Evolutionary conservation across 2,888 invertebrate species (phyloP), one percentile per base, ranked within the genome.

Genomic region (Augiades crinisus): DNA sequence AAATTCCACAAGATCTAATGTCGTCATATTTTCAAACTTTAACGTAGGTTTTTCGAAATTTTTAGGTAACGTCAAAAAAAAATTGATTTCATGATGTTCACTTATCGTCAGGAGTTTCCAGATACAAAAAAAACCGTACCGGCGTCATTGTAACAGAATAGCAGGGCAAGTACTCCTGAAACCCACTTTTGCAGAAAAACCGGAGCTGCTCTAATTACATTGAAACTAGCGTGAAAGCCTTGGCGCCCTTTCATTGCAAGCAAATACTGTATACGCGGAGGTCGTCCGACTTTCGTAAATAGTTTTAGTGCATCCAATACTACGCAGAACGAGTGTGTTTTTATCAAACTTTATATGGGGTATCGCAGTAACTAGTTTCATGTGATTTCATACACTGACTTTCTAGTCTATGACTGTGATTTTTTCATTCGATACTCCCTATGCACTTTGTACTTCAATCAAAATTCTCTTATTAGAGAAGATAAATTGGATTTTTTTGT

Each of bases 151-250:
- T 37, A 27, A 30, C 27, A 19, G 12, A 75, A 68, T 62, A 66
- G 65, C 59, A 66, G 65, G 68, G 70, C 73, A 72, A 38, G 47
- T 27, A 47, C 68, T 66, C 72, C 80, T 72, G 65, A 78, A 76
- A 72, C 70, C 70, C 75, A 81, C 79, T 81, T 78, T 76, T 75
- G 76, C 68, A 72, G 71, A 78, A 81, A 81, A 78, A 68, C 72
- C 63, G 65, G 67, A 66, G 75, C 65, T 67, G 79, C 76, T 77
- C 78, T 86, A 86, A 86, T 84, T 85, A 84, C 79, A 82, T 81
- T 79, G 81, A 78, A 79, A 75, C 67, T 68, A 73, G 71, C 71
- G 72, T 75, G 78, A 84, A 81, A 81, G 72, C 70, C 73, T 64
- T 65, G 57, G 43, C 63, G 63, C 63, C 69, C 71, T 79, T 84